Percentiles rank a stretch among this genome's conserved stretches.
phyloP scores from a whole-genome alignment of 2,113 vertebrate species.

The Tragelaphus imberbis region DNA sequence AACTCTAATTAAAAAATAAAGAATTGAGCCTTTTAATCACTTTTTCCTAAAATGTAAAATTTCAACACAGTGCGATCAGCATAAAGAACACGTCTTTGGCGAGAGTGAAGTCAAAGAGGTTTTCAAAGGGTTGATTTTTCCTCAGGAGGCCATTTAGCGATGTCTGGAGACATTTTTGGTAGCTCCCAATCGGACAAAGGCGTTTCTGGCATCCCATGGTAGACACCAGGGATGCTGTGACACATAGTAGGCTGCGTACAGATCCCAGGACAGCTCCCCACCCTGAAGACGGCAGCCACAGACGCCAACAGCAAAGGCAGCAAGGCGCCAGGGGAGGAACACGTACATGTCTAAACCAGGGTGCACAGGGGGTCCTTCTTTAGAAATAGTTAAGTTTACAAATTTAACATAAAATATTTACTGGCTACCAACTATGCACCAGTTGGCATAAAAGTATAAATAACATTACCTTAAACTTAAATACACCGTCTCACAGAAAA shows the following conservation, averaged over 20 bases:
- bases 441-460: background rate
- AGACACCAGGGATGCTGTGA: background rate
- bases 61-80: background rate
- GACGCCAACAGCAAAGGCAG: background rate
- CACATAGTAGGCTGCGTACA: background rate
- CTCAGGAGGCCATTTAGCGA: background rate
- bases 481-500: background rate
- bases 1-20: background rate
- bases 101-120: background rate
- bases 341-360: background rate
- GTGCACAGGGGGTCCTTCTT: background rate
- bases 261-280: background rate
- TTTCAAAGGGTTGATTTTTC: background rate
- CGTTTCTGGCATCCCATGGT: background rate
- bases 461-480: background rate
- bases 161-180: background rate
- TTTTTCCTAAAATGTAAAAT: constrained; percentile 36
- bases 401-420: constrained; percentile 7
- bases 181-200: background rate
- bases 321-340: background rate
- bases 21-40: background rate
- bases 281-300: background rate
- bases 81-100: background rate
- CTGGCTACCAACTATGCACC: background rate
- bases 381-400: background rate